Base-by-base conservation (phyloP, 2,888 invertebrate species). In the Plusia festucae region DNA sequence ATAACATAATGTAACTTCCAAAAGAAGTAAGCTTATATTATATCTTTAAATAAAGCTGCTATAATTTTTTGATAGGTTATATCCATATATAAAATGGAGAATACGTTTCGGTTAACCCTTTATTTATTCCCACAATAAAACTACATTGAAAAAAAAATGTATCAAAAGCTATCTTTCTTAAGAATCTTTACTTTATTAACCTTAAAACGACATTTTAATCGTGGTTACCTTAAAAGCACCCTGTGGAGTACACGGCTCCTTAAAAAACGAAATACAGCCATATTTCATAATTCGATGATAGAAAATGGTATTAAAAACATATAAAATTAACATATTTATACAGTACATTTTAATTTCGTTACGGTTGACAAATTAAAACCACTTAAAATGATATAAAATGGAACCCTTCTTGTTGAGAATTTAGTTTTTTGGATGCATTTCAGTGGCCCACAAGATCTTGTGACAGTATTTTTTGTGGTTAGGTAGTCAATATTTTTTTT, bases 301-400 rank as follows among this genome's bases (percentile, higher is more conserved):
- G 65, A 63, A 69, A 68, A 68, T 57, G n/a, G 44, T 44, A 73
- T 73, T 67, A 78, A 77, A 72, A 76, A 79, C 79, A 71, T 71
- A 73, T 30, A 68, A 69, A 73, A 90, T 91, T 91, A 88, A 65
- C 90, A 92, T 91, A 89, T 88, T 82, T 84, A 66, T 74, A 72
- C 68, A 79, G 82, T 90, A 79, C 67, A 82, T 89, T 85, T 87
- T 81, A 84, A 87, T 89, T 89, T 88, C 70, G 92, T 83, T 83
- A 87, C 84, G 91, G 84, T 82, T 92, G 91, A 93, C 92, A 92
- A 92, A 93, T 93, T 89, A 86, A 86, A 85, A 82, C 81, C 82
- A 83, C 78, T 90, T 90, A 88, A 84, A 84, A 70, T 83, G 78
- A 82, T 79, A 83, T 88, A 86, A 79, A 81, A 78, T 54, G 62